Base-by-base conservation (phyloP, 2,888 invertebrate genomes). In the Stramonita haemastoma region DNA sequence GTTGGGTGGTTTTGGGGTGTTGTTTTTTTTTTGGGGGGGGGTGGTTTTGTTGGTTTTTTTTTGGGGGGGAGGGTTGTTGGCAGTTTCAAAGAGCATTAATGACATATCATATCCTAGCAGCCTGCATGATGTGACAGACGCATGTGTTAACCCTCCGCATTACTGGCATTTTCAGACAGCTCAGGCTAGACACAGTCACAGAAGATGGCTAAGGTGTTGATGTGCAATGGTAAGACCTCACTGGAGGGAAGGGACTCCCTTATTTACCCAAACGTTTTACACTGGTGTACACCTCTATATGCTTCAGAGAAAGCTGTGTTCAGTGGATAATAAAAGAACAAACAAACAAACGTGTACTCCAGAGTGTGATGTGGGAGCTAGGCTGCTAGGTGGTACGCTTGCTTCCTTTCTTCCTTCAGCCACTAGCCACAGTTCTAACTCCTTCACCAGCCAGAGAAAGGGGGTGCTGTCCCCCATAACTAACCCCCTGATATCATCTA, bases 121-220 rank as follows among this genome's bases (percentile, higher is more conserved):
- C 60, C 8, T 57, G 57, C 8, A 13, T 8, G 17, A 57, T 57
- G 57, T 57, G 57, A 57, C 57, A 17, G 17, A 73, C 0, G 73
- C 73, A n/a, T 79, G 32, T 79, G 79, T 79, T 79, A 79, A 79
- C 79, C 15, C 1, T 32, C 32, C 11, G 79, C 34, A 4, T 79
- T 79, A 17, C 79, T 79, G 79, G 79, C 34, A 19, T 79, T 79
- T 79, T 79, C 79, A 79, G 79, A 79, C 32, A 79, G 79, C 79
- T 19, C 79, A 32, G 34, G 79, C 32, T 79, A 79, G 34, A 79
- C 79, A 34, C 79, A 73, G n/a, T n/a, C 26, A 73, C n/a, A 73
- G 73, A 73, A 6, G 73, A n/a, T n/a, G 73, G 73, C 5, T 34
- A 79, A 79, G 22, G 32, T 19, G 79, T 26, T 34, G 79, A 73